These are phyloP conservation scores for Colostygia pectinataria DNA, from an alignment of 2,888 invertebrate species.

Conservation along the genomic window DNA sequence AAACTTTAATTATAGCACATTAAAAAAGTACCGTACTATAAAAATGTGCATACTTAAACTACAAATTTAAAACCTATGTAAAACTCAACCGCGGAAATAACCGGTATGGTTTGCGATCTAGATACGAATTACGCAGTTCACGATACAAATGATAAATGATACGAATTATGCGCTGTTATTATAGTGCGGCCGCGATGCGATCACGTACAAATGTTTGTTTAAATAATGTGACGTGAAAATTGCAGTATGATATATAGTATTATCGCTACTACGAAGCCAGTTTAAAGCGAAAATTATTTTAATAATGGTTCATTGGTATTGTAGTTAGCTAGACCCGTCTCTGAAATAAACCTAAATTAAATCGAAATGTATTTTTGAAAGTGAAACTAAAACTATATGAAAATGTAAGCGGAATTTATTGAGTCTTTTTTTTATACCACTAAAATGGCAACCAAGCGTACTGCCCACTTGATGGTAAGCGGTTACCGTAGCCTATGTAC, in stretches of 20 bases:
- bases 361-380: no score
- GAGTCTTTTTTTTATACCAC: no score
- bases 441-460: no score
- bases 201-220: constrained; percentile 36
- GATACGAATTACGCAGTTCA: constrained; percentile 29
- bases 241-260: constrained; percentile 26
- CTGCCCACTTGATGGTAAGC: no score
- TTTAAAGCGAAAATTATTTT: not conserved
- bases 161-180: constrained; percentile 39
- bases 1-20: no score
- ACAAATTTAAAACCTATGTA: constrained; percentile 10
- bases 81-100: constrained; percentile 14
- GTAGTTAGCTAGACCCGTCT: no score
- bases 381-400: no score
- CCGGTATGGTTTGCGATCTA: constrained; percentile 33
- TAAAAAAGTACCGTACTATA: no score
- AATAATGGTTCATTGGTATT: no score
- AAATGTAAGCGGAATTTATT: no score
- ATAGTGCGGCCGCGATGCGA: constrained; percentile 28
- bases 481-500: no score
- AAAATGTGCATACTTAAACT: not conserved
- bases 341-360: no score
- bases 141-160: constrained; percentile 53
- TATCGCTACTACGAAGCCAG: not conserved
- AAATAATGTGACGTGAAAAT: constrained; percentile 32